Evolutionary conservation across 2,888 invertebrate species (phyloP).

Genomic region (Octonoba sinensis): DNA sequence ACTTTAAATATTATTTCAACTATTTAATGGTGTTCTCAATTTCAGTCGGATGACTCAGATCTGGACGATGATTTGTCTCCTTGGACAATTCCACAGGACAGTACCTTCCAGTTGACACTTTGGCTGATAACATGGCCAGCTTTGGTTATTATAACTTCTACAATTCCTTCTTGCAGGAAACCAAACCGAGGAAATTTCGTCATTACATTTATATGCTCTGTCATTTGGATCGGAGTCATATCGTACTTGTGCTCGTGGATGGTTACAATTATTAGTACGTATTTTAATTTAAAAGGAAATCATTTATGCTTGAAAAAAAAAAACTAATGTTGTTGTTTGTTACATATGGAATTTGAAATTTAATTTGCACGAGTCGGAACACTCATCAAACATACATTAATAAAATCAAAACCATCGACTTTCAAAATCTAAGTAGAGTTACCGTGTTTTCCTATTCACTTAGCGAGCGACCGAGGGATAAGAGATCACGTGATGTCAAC

Average conservation of each 20-base stretch:
- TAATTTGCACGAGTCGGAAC: too few species aligned
- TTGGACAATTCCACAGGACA: constrained; percentile 41
- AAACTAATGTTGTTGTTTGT: too few species aligned
- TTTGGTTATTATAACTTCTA: constrained; percentile 84
- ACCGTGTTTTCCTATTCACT: too few species aligned
- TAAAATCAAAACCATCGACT: too few species aligned
- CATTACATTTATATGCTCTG: constrained; percentile 91
- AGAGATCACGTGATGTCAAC: too few species aligned
- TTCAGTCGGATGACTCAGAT: constrained; percentile 52
- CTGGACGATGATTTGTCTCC: constrained; percentile 49
- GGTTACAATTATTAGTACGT: constrained; percentile 85
- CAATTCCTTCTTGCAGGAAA: constrained; percentile 91
- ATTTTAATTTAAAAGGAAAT: too few species aligned
- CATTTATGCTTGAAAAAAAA: too few species aligned
- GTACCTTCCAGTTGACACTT: constrained; percentile 68
- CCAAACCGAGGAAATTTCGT: constrained; percentile 88
- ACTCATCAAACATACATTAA: too few species aligned
- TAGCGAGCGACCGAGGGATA: too few species aligned
- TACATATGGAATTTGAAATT: too few species aligned
- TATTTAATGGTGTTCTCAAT: not conserved
- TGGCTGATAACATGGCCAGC: constrained; percentile 93
- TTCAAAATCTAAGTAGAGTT: too few species aligned
- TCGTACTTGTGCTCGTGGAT: constrained; percentile 96
- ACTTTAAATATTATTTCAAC: not conserved
- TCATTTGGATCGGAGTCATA: constrained; percentile 91